Evolutionary conservation across 1,140 invertebrate genomes (phyloP).

Genomic region (Limonius californicus): DNA sequence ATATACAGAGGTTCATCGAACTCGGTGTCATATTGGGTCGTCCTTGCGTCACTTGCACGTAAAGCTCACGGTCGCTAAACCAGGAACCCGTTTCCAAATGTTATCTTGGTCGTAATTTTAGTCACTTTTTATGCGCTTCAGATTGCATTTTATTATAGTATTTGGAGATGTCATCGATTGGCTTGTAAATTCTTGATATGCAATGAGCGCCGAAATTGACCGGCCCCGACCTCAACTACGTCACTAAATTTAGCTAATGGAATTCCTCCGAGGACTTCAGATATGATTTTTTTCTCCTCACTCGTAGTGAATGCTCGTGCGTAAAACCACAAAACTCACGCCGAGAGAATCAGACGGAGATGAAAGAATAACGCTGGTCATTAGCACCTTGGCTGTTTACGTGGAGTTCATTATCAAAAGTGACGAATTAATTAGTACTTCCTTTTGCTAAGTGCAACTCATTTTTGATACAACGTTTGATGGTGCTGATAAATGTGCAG

Average conservation of each 20-base stretch:
- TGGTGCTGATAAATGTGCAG: not conserved
- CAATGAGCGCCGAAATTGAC: not conserved
- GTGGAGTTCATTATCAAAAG: not conserved
- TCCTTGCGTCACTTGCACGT: slow-evolving; percentile 9
- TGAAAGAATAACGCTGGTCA: not conserved
- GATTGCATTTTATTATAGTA: not conserved
- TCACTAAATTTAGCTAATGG: not conserved
- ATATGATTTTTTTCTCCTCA: no score
- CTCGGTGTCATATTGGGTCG: slow-evolving; percentile 6
- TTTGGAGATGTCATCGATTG: not conserved
- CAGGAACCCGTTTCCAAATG: slow-evolving; percentile 11
- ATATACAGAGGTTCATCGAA: slow-evolving; percentile 4
- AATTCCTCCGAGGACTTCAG: not conserved
- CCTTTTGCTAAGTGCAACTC: not conserved
- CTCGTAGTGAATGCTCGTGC: no score
- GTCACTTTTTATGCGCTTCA: not conserved
- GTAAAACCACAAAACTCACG: not conserved
- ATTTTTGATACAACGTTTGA: not conserved
- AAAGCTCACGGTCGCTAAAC: slow-evolving; percentile 11
- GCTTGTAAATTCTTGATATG: not conserved
- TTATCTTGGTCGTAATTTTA: not conserved
- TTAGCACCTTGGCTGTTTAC: no score
- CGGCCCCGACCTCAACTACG: not conserved
- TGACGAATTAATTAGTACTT: not conserved
- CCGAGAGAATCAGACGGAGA: not conserved